Conservation (phyloP, 1,140 invertebrate genomes). For the Palaemon carinicauda region DNA sequence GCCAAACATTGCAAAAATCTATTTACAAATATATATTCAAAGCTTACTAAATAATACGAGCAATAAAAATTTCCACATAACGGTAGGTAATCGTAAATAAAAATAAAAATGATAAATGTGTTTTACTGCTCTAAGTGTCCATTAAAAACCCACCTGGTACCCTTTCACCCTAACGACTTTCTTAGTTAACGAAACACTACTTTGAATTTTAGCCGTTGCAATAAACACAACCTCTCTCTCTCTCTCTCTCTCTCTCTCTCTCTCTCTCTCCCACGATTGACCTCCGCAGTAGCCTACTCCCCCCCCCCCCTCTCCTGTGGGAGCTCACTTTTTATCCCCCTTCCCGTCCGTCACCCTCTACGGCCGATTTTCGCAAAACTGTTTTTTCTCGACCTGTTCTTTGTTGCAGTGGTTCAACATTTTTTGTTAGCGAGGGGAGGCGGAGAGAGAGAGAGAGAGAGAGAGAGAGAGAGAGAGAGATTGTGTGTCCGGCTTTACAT, state of each 20-base stretch:
- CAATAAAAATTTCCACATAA: no score
- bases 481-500: neutral
- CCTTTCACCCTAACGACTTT: no score
- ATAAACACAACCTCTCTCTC: no score
- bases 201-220: no score
- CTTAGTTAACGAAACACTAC: no score
- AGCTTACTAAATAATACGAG: no score
- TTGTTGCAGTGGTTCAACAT: neutral
- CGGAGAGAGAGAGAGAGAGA: neutral
- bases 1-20: no score
- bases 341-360: neutral
- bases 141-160: no score
- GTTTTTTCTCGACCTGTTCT: conserved; percentile 39
- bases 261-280: neutral
- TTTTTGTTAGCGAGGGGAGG: neutral
- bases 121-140: no score
- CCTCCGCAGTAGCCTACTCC: neutral
- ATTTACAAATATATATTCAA: no score
- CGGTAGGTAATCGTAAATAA: no score
- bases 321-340: neutral
- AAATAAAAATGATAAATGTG: no score
- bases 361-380: conserved; percentile 7
- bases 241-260: neutral
- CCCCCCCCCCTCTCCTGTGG: neutral
- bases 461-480: conserved; percentile 20